A percentile compares a stretch with the other conserved stretches of the same genome.
phyloP scores from a whole-genome alignment of 2,888 invertebrate species.

The Linnaemya vulpina region DNA sequence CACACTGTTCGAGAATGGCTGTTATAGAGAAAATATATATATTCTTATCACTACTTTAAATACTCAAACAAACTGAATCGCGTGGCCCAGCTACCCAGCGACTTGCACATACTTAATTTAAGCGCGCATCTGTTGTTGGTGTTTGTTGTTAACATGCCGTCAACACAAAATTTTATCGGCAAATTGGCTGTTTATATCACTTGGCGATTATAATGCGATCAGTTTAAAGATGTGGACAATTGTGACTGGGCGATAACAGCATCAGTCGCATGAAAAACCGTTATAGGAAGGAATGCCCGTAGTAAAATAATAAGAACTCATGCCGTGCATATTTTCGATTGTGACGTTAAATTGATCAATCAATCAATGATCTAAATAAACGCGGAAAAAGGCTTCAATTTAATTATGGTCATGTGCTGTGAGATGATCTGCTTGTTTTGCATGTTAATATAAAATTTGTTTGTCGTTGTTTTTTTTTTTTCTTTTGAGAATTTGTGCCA shows the following conservation, averaged over 20 bases:
- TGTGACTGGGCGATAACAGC: slow-evolving; percentile 75
- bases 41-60: slow-evolving; percentile 43
- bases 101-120: slow-evolving; percentile 2
- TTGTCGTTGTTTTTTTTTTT: neutral
- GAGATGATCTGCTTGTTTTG: slow-evolving; percentile 14
- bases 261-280: slow-evolving; percentile 10
- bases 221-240: slow-evolving; percentile 48
- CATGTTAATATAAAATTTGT: slow-evolving; percentile 25
- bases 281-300: neutral
- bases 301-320: slow-evolving; percentile 43
- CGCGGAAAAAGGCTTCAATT: slow-evolving; percentile 59
- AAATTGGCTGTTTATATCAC: slow-evolving; percentile 52
- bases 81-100: slow-evolving; percentile 4
- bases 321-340: slow-evolving; percentile 50
- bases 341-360: slow-evolving; percentile 64
- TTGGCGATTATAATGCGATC: slow-evolving; percentile 45
- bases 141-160: slow-evolving; percentile 8
- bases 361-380: slow-evolving; percentile 57
- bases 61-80: slow-evolving; percentile 27
- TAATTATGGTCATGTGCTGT: slow-evolving; percentile 60
- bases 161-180: slow-evolving; percentile 30
- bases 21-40: slow-evolving; percentile 8
- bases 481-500: slow-evolving; percentile 56
- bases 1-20: slow-evolving; percentile 23
- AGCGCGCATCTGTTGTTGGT: slow-evolving; percentile 22